These are phyloP conservation scores for Noturus placidus DNA, from an alignment of 2,113 vertebrate species.

Conservation along the genomic window DNA sequence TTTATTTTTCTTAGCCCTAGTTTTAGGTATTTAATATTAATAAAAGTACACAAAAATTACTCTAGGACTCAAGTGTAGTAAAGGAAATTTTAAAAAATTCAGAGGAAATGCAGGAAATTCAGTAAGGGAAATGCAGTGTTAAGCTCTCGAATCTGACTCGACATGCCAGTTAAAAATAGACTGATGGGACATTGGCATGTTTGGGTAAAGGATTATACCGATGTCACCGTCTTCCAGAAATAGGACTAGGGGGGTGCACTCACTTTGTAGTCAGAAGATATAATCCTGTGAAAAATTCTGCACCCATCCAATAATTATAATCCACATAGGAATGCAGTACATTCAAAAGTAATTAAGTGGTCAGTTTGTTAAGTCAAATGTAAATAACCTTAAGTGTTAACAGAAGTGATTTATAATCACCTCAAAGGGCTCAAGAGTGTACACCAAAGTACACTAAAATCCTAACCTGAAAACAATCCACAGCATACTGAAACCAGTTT, in stretches of 20 bases:
- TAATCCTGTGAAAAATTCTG: slow-evolving; percentile 68
- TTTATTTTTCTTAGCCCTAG: neutral
- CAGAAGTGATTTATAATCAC: neutral
- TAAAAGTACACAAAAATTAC: neutral
- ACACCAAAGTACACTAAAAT: neutral
- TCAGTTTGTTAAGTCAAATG: slow-evolving; percentile 23
- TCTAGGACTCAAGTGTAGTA: neutral
- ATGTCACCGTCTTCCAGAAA: neutral
- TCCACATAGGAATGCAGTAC: slow-evolving; percentile 54
- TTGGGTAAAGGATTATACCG: neutral
- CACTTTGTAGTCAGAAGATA: slow-evolving; percentile 54
- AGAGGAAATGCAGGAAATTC: no score
- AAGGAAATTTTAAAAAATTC: neutral
- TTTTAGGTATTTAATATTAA: neutral
- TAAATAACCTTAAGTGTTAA: slow-evolving; percentile 4
- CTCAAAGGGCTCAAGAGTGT: neutral
- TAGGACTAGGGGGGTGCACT: neutral
- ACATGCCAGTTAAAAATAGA: neutral
- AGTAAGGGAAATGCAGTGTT: neutral
- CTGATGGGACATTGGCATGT: neutral
- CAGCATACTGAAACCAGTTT: neutral
- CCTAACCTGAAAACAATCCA: neutral
- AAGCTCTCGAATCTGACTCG: neutral
- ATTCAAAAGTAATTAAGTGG: slow-evolving; percentile 44
- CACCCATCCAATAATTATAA: slow-evolving; percentile 59